Base-by-base conservation (phyloP, 2,113 vertebrate genomes). In the Pandion haliaetus region DNA sequence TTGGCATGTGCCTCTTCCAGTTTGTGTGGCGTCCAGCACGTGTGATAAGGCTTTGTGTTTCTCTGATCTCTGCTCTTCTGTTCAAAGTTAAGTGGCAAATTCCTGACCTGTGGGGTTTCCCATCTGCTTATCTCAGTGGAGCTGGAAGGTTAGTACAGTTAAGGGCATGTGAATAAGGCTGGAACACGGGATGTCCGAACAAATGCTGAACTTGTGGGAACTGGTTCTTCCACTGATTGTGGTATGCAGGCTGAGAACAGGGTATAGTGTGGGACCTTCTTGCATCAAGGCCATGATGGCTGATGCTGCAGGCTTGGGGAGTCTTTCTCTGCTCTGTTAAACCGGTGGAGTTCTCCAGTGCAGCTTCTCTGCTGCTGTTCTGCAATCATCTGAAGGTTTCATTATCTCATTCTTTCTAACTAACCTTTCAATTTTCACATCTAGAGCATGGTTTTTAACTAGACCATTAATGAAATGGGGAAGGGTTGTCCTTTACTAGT, bases 91-190 rank as follows among this genome's bases (percentile, higher is more conserved):
- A 92, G 74, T 77, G 78, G 55, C 94, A 70, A 50, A 90, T 93
- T 95, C 81, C 63, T 93, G 91, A 86, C 69, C n/a, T n/a, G 38
- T 58, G 88, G 42, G 29, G n/a, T 90, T 93, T 94, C 88, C 24
- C 31, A 3, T 66, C 45, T 45, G 67, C 63, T 90, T 86, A 50
- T 91, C 25, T 90, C 70, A 78, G 81, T 40, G 15, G 59, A 86
- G 59, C 80, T 62, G 71, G 65, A 70, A 83, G 38, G 58, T 91
- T 91, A 55, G 49, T 82, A 31, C 47, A 87, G 40, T 50, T 82
- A 71, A 90, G 82, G 65, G 45, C 10, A 0, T 91, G 84, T 88
- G 82, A 93, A 50, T 57, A n/a, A 69, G 16, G 6, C 70, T 94
- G 83, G 66, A 89, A 44, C 3, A 1, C 24, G 61, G 65, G 28